phyloP scores from a whole-genome alignment of 2,797 vertebrate genomes.

The Paedocypris micromegethes region DNA sequence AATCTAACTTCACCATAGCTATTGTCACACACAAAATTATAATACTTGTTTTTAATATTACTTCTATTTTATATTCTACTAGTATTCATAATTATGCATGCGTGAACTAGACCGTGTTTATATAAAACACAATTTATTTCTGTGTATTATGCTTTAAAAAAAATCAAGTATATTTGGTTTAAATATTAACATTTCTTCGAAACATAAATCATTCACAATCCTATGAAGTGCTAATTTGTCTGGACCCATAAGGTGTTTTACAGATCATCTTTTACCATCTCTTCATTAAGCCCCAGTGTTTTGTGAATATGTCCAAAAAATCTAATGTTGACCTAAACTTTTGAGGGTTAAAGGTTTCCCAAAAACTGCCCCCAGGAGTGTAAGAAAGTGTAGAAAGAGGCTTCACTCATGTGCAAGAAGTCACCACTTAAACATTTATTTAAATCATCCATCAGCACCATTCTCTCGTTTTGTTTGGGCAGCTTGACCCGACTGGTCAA shows the following conservation, averaged over 20 bases:
- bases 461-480: slow-evolving; percentile 42
- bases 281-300: slow-evolving; percentile 10
- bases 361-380: slow-evolving; percentile 38
- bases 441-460: slow-evolving; percentile 38
- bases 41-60: too few relatives aligned
- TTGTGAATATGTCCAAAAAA: slow-evolving; percentile 19
- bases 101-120: too few relatives aligned
- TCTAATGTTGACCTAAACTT: slow-evolving; percentile 17
- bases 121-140: too few relatives aligned
- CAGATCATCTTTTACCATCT: slow-evolving; percentile 26
- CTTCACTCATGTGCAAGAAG: slow-evolving; percentile 30
- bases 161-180: too few relatives aligned
- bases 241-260: slow-evolving; percentile 3
- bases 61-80: too few relatives aligned
- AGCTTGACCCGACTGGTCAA: slow-evolving; percentile 31
- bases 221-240: not conserved
- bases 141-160: too few relatives aligned
- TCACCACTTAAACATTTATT: slow-evolving; percentile 42
- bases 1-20: too few relatives aligned
- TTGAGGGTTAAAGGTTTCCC: slow-evolving; percentile 37
- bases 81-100: too few relatives aligned
- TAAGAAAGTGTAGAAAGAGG: slow-evolving; percentile 21
- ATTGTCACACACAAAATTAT: too few relatives aligned
- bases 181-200: not conserved
- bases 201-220: slow-evolving; percentile 12